A percentile compares a stretch with the other conserved stretches of the same genome.
Conservation (phyloP, 2,797 vertebrate genomes). For the Coregonus sp. region DNA sequence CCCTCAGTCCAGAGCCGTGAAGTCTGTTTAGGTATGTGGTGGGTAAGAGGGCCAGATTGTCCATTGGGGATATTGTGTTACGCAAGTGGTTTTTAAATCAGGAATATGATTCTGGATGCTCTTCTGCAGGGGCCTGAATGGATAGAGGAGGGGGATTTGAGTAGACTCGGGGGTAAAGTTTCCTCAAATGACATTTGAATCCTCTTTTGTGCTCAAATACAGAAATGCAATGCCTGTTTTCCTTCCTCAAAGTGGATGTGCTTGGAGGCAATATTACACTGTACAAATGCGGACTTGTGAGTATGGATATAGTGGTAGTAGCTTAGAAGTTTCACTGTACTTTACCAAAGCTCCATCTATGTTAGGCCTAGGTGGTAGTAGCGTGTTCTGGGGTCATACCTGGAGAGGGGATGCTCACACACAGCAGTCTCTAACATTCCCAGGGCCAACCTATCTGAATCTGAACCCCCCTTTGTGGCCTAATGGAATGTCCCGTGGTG, state of each 20-base stretch:
- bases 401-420: background rate
- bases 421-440: background rate
- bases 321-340: background rate
- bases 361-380: background rate
- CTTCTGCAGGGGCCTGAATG: constrained; percentile 5
- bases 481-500: background rate
- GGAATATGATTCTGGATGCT: constrained; percentile 25
- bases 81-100: constrained; percentile 60
- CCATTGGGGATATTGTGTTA: constrained; percentile 61
- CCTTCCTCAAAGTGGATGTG: too few species aligned
- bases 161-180: background rate
- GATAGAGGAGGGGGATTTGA: constrained; percentile 24
- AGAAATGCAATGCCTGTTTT: background rate
- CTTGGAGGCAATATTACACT: background rate
- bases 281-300: constrained; percentile 6
- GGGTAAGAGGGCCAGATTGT: constrained; percentile 36
- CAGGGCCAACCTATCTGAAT: background rate
- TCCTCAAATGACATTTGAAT: constrained; percentile 33
- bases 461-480: background rate
- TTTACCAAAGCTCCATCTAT: background rate
- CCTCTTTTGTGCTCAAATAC: background rate
- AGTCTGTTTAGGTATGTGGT: constrained; percentile 50
- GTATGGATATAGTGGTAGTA: background rate
- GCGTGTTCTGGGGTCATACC: background rate
- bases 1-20: constrained; percentile 15